Base-by-base conservation (phyloP, 2,888 invertebrate species). In the Drosophila anomalipes region DNA sequence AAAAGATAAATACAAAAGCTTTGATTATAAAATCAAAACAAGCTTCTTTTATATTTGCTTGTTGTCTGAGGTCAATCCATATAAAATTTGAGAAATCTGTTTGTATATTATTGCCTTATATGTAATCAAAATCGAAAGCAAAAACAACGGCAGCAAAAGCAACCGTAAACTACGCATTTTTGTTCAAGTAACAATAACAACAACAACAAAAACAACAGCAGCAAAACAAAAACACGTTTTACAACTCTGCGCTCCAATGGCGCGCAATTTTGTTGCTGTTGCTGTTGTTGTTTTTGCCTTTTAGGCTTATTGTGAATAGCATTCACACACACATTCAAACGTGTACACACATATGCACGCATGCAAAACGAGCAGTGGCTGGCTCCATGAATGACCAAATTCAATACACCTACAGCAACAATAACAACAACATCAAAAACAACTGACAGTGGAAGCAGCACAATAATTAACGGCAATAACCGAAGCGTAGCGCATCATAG, bases 401-500 rank as follows among this genome's bases (percentile, higher is more conserved):
- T 85, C 76, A 82, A 87, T 87, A 84, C 68, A 73, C 47, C 77
- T 60, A 71, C 79, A 71, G 61, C 47, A 79, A 64, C 76, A 70
- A 22, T 22, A 22, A 71, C 64, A 71, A 62, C 41, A 54, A 32
- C 52, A 49, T 65, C 74, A 70, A 67, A 61, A 71, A 61, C 41
- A 54, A 41, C 53, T 44, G 56, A 77, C 70, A 82, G 61, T 62
- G 51, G 60, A 70, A 71, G 58, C 47, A 26, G 81, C 66, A 74
- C 76, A 81, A 81, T 87, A 90, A 90, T 90, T 89, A 89, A 86
- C 86, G 87, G 83, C 89, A 90, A 77, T 86, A 83, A 82, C 77
- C 89, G 89, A 90, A 86, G 90, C 86, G 90, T 86, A 89, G 75
- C 84, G 84, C 86, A 83, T 86, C 83, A 86, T 83, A 82, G 83